Evolutionary conservation across 1,140 invertebrate genomes (phyloP), one percentile per base, ranked within the genome.

Genomic region (Macrocentrus cingulum): DNA sequence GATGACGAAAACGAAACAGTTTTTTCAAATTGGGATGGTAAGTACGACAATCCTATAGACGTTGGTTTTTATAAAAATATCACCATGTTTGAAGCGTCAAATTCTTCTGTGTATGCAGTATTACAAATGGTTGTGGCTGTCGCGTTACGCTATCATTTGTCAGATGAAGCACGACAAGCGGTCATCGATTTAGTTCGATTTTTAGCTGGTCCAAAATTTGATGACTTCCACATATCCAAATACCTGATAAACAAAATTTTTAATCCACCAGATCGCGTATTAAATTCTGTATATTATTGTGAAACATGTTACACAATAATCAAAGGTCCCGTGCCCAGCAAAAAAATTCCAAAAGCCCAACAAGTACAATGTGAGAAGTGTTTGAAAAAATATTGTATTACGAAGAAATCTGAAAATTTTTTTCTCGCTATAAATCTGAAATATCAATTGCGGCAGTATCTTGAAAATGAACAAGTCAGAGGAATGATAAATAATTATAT

Each of bases 191-290:
- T 66, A 32, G 18, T 34, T 9, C 62, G 57, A 50, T 39, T 44
- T 25, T 58, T 64, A 20, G 62, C 60, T 16, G 62, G 60, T 16
- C 59, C 65, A 45, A n/a, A 61, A 9, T 61, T 55, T 52, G 19
- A 55, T 15, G 48, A 52, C 37, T 37, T 64, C 8, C 59, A 64
- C 53, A 53, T 61, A 22, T 46, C 32, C 11, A 59, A 62, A 34
- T 51, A 62, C 52, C 7, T 32, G 58, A 9, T 42, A 13, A 15
- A 61, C n/a, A n/a, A 66, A 60, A 49, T 60, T 1, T 58, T 49
- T 51, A 41, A 48, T 41, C 49, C 61, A 11, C 19, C 56, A 13
- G 36, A 42, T 18, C 36, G 56, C 7, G 58, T 42, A 18, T 60
- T 57, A 18, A 34, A 13, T 0, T 59, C 60, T 46, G 36, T 56